phyloP scores from a whole-genome alignment of 2,797 vertebrate species.

The Enteromius argenteus region DNA sequence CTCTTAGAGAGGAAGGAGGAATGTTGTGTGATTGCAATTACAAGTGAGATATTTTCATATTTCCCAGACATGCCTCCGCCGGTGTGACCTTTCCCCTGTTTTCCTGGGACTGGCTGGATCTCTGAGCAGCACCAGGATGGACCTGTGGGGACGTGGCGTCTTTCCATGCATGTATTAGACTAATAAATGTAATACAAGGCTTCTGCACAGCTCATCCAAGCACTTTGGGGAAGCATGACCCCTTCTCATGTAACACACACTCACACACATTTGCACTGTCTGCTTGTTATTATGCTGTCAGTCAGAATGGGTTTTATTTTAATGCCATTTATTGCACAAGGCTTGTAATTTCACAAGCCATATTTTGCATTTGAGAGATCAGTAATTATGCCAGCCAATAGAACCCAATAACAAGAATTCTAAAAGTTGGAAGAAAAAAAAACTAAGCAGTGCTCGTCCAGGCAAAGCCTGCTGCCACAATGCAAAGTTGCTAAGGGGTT shows the following conservation, averaged over 20 bases:
- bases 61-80: conserved; percentile 73
- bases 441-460: neutral
- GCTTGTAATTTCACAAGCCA: neutral
- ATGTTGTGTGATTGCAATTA: conserved; percentile 70
- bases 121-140: conserved; percentile 68
- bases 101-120: conserved; percentile 64
- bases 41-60: conserved; percentile 77
- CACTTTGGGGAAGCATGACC: conserved; percentile 16
- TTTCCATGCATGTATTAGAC: conserved; percentile 60
- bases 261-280: neutral
- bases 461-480: neutral
- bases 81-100: conserved; percentile 73
- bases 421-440: neutral
- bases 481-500: neutral
- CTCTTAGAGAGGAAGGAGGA: conserved; percentile 56
- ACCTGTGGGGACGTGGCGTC: conserved; percentile 56
- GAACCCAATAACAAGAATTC: neutral
- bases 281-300: conserved; percentile 2
- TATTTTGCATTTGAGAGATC: conserved; percentile 1
- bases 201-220: conserved; percentile 25
- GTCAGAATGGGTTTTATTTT: neutral
- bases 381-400: neutral
- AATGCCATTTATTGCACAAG: neutral
- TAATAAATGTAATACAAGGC: conserved; percentile 38
- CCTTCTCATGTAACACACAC: conserved; percentile 16